Conservation (phyloP, 2,113 vertebrate species). For the Acanthisitta chloris region DNA sequence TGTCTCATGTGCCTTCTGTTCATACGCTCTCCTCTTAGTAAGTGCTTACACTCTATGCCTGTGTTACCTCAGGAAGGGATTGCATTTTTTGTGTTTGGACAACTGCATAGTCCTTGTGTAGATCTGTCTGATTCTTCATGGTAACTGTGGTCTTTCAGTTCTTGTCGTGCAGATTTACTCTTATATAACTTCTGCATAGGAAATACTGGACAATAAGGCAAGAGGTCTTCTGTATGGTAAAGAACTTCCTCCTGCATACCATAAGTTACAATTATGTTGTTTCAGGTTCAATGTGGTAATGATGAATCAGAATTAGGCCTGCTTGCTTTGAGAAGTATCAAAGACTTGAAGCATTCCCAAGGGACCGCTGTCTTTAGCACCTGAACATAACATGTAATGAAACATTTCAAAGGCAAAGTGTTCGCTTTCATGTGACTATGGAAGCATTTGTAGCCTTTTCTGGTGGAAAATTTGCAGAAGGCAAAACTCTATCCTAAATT, state of each 20-base stretch:
- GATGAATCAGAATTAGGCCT: background rate
- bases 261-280: background rate
- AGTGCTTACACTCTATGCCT: background rate
- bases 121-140: background rate
- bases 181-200: background rate
- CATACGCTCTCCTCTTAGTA: background rate
- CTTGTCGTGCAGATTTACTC: fast-evolving
- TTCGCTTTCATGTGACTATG: background rate
- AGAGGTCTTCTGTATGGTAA: background rate
- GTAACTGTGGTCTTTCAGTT: background rate
- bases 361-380: background rate
- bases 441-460: background rate
- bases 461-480: background rate
- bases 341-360: background rate
- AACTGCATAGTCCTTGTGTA: background rate
- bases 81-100: background rate
- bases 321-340: background rate
- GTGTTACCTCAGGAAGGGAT: fast-evolving
- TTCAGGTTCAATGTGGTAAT: background rate
- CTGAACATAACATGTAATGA: background rate
- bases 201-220: background rate
- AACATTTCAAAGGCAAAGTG: background rate
- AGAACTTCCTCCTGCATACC: background rate
- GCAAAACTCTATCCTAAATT: background rate
- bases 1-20: background rate